Conservation (phyloP, 2,113 vertebrate genomes). For the Piliocolobus tephrosceles region DNA sequence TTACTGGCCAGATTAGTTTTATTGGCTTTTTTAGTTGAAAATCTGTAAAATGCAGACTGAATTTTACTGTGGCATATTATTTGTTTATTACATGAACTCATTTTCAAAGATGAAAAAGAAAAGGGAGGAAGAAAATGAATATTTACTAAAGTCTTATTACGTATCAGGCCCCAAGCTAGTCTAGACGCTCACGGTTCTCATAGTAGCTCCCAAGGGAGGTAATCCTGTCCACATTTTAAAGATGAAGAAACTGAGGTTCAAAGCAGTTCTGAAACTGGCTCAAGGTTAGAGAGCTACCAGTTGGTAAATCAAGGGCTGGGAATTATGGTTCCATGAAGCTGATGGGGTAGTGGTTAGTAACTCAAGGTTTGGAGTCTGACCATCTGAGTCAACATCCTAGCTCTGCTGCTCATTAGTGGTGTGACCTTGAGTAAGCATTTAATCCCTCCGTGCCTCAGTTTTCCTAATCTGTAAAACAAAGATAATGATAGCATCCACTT, state of each 20-base stretch:
- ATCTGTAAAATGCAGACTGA: not conserved
- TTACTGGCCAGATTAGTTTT: not conserved
- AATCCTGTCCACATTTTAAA: not conserved
- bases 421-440: not conserved
- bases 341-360: not conserved
- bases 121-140: not conserved
- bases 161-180: not conserved
- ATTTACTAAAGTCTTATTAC: not conserved
- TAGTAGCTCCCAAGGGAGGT: not conserved
- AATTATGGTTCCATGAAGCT: not conserved
- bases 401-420: rapidly evolving
- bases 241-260: not conserved
- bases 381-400: not conserved
- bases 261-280: not conserved
- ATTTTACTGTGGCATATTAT: not conserved
- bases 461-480: not conserved
- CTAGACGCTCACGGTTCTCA: not conserved
- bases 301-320: not conserved
- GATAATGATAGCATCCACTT: not conserved
- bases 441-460: not conserved
- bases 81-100: slow-evolving; percentile 24
- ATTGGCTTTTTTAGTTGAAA: slow-evolving; percentile 23
- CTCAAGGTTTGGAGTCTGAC: not conserved
- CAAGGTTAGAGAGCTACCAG: not conserved
- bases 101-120: not conserved